Conservation (phyloP, 2,888 invertebrate species). For the Aporophyla nigra region DNA sequence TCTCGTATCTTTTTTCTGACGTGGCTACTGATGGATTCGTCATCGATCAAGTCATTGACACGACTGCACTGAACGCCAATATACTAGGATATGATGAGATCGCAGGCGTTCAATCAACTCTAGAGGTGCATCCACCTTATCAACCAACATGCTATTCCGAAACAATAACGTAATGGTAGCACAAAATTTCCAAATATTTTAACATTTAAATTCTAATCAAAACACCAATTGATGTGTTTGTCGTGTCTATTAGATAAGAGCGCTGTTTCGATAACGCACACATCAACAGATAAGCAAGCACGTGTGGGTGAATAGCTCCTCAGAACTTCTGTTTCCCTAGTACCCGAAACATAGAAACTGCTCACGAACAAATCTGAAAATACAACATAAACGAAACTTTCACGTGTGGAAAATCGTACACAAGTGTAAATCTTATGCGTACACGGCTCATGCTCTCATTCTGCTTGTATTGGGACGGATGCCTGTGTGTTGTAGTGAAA, state of each 20-base stretch:
- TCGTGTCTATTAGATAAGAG: constrained; percentile 66
- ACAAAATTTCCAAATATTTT: constrained; percentile 52
- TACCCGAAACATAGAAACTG: constrained; percentile 84
- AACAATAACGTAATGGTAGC: constrained; percentile 57
- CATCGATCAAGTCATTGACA: constrained; percentile 89
- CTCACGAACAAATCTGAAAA: constrained; percentile 87
- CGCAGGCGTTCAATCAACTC: constrained; percentile 85
- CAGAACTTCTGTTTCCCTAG: constrained; percentile 78
- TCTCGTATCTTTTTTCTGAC: constrained; percentile 65
- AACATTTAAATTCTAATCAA: constrained; percentile 58
- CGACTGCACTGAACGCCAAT: constrained; percentile 83
- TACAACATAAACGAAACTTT: constrained; percentile 80
- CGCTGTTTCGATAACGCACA: constrained; percentile 77
- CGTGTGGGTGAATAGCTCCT: constrained; percentile 72
- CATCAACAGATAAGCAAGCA: constrained; percentile 69
- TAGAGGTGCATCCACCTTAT: constrained; percentile 86
- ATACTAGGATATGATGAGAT: constrained; percentile 87
- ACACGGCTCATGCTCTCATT: constrained; percentile 76
- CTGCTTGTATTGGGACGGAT: constrained; percentile 69
- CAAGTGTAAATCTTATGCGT: constrained; percentile 78
- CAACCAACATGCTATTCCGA: constrained; percentile 67
- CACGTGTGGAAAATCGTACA: constrained; percentile 83
- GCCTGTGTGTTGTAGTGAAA: constrained; percentile 82
- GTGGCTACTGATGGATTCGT: constrained; percentile 78
- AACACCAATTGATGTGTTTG: constrained; percentile 56